phyloP scores from a whole-genome alignment of 2,888 invertebrate species.

The Bellardia bayeri region DNA sequence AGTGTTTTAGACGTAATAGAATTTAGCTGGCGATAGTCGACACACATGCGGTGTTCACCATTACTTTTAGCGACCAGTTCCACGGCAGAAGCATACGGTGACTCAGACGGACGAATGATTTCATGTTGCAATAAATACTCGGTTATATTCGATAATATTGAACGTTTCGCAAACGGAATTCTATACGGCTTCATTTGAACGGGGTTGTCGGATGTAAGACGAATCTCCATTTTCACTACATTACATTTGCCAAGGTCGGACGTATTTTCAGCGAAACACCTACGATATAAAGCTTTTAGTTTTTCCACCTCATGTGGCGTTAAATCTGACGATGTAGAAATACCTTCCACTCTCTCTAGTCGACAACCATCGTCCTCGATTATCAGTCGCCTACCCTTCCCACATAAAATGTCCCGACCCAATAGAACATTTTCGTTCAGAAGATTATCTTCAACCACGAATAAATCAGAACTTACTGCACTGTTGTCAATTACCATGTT shows the following conservation, averaged over 20 bases:
- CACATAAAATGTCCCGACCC: constrained; percentile 55
- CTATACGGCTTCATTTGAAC: constrained; percentile 61
- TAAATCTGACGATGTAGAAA: not conserved
- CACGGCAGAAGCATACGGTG: constrained; percentile 56
- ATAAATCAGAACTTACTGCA: constrained; percentile 19
- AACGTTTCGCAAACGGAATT: constrained; percentile 56
- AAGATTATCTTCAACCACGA: constrained; percentile 59
- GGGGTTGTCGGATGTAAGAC: constrained; percentile 30
- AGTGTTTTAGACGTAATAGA: constrained; percentile 47
- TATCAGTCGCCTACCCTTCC: constrained; percentile 53
- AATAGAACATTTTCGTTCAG: constrained; percentile 49
- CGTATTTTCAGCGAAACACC: constrained; percentile 38
- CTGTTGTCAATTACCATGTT: not conserved
- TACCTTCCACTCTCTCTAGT: constrained; percentile 21
- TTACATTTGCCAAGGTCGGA: constrained; percentile 21
- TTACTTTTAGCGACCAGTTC: constrained; percentile 64
- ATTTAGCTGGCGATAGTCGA: constrained; percentile 63
- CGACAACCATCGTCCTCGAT: constrained; percentile 59
- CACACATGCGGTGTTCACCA: constrained; percentile 63
- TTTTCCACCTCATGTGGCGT: not conserved
- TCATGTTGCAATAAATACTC: constrained; percentile 20
- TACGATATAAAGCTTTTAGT: constrained; percentile 4
- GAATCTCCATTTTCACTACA: constrained; percentile 54
- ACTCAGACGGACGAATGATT: constrained; percentile 52
- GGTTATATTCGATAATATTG: constrained; percentile 10